Evolutionary conservation across 1,140 invertebrate species (phyloP), one percentile per base, ranked within the genome.

Genomic region (Cecropterus lyciades): DNA sequence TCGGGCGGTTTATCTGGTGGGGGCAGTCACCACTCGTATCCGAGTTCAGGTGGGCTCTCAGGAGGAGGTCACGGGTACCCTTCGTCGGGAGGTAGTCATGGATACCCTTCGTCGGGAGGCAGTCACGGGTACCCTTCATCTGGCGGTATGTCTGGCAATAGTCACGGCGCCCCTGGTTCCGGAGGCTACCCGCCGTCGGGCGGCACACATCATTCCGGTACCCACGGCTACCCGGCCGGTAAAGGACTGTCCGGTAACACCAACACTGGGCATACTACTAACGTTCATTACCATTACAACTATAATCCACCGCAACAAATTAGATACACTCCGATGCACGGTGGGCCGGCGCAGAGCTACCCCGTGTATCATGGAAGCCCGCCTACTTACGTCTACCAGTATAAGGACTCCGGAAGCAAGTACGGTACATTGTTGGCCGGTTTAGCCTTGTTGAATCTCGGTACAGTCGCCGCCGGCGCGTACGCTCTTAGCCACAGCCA

Each of bases 331-430:
- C 79, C 86, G 5, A 45, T 55, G 7, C 77, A 79, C 13, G 84
- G 82, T 8, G 84, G 73, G 5, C 33, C 73, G 0, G 72, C 85
- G 10, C 27, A 77, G 10, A 77, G n/a, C 56, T 91, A 89, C 55
- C 89, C 89, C 42, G 89, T 91, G 0, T 91, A 89, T 20, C 86
- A 63, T 3, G 81, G 84, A n/a, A 60, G 74, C 1, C 87, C 89
- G 16, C 89, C 89, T 4, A 85, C 79, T n/a, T 91, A 91, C 62
- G 86, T 91, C 0, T 91, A 91, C 30, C 73, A 91, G 48, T 87
- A 87, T 60, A 84, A 87, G 64, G 80, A 91, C 63, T 91, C 89
- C 1, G 87, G 85, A 37, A 91, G 89, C 57, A 91, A 89, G 76
- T 91, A 91, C 51, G 85, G 89, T 24, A 88, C 86, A 5, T 53